Evolutionary conservation across 37 sponge, comb jelly and placozoan species (phyloP), one percentile per base, ranked within the genome.

Genomic region (Halisarca cf. caerulea): DNA sequence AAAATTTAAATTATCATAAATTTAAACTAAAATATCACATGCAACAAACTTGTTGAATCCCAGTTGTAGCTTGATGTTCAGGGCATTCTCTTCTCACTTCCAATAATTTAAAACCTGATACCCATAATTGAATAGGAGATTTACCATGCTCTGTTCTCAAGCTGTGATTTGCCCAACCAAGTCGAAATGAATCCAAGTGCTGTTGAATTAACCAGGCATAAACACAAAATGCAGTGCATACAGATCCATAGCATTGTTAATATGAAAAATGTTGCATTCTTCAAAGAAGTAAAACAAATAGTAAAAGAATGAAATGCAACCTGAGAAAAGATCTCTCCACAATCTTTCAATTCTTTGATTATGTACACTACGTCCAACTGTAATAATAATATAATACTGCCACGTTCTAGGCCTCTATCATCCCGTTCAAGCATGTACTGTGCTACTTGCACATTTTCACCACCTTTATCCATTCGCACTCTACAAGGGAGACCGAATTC

Each of bases 321-420:
- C 94, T 41, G 74, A 44, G 58, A 68, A 86, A 0, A 89, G 51
- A 39, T 93, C 90, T 40, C 82, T 79, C 90, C 94, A 90, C 9
- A 93, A 78, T 21, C 94, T 25, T 75, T 93, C 90, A 42, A 93
- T 93, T 25, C 90, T 68, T 62, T 93, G 94, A 35, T 93, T 93
- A 60, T 93, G 90, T 36, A 78, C 71, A 82, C 84, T 89, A 42
- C 69, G n/a, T 15, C 93, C 86, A n/a, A n/a, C n/a, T n/a, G n/a
- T n/a, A n/a, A n/a, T n/a, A n/a, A n/a, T 25, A 37, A 30, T 3
- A 92, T 92, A 24, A 86, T 37, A 72, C 86, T 89, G 8, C 80
- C 80, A 55, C 93, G 42, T 30, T 61, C 86, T 28, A 74, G 3
- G 37, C 89, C 93, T 58, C 93, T 39, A 20, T 45, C 41, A 32